Conservation (phyloP, 2,888 invertebrate genomes). For the Drosophila melanosoma region DNA sequence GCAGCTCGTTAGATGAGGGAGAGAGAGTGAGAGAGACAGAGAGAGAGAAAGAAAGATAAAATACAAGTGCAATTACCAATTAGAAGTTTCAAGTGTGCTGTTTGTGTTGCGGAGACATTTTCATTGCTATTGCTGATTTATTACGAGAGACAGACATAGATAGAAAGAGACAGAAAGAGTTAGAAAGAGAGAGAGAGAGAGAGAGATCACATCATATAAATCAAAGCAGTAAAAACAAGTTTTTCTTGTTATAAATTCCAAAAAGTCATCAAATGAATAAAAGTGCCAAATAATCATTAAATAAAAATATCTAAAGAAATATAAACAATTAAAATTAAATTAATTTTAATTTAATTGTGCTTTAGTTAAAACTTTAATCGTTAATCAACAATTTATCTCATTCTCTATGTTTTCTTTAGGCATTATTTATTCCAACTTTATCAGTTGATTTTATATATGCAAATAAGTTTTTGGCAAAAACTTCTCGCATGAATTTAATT, state of each 20-base stretch:
- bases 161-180: background rate
- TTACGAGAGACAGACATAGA: conserved; percentile 30
- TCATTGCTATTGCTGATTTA: conserved; percentile 74
- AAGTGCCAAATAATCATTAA: conserved; percentile 9
- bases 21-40: background rate
- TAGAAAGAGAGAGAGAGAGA: background rate
- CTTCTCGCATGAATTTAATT: conserved; percentile 34
- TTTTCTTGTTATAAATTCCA: conserved; percentile 20
- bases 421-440: conserved; percentile 5
- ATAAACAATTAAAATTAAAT: too few species aligned
- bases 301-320: background rate
- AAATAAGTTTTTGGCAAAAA: conserved; percentile 16
- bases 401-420: background rate
- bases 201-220: conserved; percentile 43
- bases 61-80: conserved; percentile 74
- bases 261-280: background rate
- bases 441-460: conserved; percentile 12
- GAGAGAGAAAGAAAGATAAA: conserved; percentile 3
- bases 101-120: conserved; percentile 57
- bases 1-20: background rate
- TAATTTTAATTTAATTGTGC: too few species aligned
- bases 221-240: conserved; percentile 49
- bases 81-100: conserved; percentile 64
- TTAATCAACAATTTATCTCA: background rate
- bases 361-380: background rate